A percentile compares a stretch with the other conserved stretches of the same genome.
Conservation (phyloP, 2,797 vertebrate genomes). For the Galago senegalensis region DNA sequence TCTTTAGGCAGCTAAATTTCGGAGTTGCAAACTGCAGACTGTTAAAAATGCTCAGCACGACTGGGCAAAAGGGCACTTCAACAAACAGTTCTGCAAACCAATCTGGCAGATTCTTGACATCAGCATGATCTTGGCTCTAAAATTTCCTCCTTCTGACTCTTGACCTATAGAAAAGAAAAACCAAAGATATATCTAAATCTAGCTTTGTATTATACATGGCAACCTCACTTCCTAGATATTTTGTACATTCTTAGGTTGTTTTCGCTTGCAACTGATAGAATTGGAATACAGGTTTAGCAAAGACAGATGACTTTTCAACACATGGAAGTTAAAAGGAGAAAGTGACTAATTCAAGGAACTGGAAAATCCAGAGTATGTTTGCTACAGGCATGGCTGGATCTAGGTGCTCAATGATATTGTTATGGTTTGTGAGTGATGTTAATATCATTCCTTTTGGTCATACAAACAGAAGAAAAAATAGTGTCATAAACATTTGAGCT, state of each 20-base stretch:
- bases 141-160: slow-evolving; percentile 60
- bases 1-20: slow-evolving; percentile 47
- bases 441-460: neutral
- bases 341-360: neutral
- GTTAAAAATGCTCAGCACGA: slow-evolving; percentile 65
- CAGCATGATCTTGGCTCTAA: slow-evolving; percentile 23
- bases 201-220: neutral
- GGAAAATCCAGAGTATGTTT: neutral
- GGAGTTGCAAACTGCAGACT: neutral
- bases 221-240: neutral
- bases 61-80: slow-evolving; percentile 67
- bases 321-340: neutral
- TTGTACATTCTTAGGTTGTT: neutral
- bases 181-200: slow-evolving; percentile 69
- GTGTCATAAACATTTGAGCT: neutral
- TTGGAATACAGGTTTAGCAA: neutral
- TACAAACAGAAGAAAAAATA: neutral
- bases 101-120: slow-evolving; percentile 69
- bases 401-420: neutral
- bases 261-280: neutral
- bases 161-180: slow-evolving; percentile 76
- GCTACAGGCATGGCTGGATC: slow-evolving; percentile 17
- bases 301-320: slow-evolving; percentile 8
- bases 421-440: neutral
- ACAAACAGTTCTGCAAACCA: slow-evolving; percentile 21